Conservation (phyloP, 2,797 vertebrate genomes). For the Enteromius trimaculatus region DNA sequence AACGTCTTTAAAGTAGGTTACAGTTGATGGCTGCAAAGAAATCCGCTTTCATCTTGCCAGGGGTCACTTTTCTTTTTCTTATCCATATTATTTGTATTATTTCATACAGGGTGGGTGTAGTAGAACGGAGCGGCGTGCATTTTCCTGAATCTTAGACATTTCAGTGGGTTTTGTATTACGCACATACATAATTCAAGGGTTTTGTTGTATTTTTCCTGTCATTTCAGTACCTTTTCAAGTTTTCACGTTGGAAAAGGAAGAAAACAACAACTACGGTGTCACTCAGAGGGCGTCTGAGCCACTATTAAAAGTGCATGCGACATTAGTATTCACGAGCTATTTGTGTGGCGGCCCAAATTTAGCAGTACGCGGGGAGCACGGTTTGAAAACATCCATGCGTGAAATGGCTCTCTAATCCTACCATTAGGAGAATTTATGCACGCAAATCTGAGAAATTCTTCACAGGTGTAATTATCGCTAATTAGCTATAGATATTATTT, state of each 20-base stretch:
- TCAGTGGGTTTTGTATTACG: neutral
- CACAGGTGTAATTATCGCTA: conserved; percentile 57
- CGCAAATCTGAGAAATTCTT: conserved; percentile 38
- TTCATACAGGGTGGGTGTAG: neutral
- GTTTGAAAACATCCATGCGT: conserved; percentile 33
- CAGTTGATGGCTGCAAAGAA: neutral
- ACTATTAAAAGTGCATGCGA: neutral
- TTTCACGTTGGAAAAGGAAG: neutral
- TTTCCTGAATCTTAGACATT: neutral
- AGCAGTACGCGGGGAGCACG: conserved; percentile 19
- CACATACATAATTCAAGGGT: neutral
- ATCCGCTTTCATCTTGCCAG: neutral
- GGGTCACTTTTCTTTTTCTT: neutral
- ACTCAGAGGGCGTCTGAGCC: neutral
- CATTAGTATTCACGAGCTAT: conserved; percentile 42
- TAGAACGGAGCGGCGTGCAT: neutral
- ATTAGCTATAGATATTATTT: conserved; percentile 59
- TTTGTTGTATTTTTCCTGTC: neutral
- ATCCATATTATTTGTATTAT: conserved; percentile 10
- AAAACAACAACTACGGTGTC: neutral
- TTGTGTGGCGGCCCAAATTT: conserved; percentile 39
- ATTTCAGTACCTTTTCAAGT: conserved; percentile 9
- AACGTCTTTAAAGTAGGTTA: conserved; percentile 36
- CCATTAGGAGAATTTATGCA: conserved; percentile 44
- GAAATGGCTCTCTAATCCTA: conserved; percentile 45